Conservation (phyloP, 2,113 vertebrate species). For the Nothoprocta pentlandii region DNA sequence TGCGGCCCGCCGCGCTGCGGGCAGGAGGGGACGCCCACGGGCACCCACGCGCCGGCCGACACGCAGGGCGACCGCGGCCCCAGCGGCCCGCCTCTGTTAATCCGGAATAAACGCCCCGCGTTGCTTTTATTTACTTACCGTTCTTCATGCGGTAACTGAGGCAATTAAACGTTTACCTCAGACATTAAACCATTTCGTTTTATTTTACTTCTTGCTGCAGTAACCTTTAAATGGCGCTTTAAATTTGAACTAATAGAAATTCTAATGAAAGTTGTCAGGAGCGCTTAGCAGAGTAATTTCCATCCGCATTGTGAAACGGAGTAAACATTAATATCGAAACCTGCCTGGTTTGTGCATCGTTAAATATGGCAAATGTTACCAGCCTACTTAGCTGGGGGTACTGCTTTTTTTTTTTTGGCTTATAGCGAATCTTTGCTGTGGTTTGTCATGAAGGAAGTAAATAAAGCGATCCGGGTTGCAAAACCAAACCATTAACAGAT, state of each 20-base stretch:
- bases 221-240: neutral
- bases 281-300: neutral
- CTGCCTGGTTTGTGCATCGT: neutral
- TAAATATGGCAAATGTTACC: neutral
- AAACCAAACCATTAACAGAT: neutral
- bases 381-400: neutral
- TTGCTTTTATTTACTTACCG: neutral
- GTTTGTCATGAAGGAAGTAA: neutral
- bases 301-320: conserved; percentile 5
- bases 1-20: no score
- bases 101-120: conserved; percentile 8
- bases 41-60: no score
- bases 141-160: neutral
- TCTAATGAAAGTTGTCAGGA: neutral
- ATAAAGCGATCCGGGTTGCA: neutral
- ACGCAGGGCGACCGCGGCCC: conserved; percentile 18
- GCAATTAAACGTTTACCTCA: neutral
- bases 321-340: neutral
- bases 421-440: neutral
- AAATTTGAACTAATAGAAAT: conserved; percentile 26
- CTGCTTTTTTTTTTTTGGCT: neutral
- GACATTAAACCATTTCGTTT: conserved; percentile 8
- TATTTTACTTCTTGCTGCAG: neutral
- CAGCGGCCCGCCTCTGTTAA: neutral
- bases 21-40: no score